A percentile compares a stretch with the other conserved stretches of the same genome.
Evolutionary conservation across 1,140 invertebrate genomes (phyloP).

Genomic region (Mesaphorura yosii): DNA sequence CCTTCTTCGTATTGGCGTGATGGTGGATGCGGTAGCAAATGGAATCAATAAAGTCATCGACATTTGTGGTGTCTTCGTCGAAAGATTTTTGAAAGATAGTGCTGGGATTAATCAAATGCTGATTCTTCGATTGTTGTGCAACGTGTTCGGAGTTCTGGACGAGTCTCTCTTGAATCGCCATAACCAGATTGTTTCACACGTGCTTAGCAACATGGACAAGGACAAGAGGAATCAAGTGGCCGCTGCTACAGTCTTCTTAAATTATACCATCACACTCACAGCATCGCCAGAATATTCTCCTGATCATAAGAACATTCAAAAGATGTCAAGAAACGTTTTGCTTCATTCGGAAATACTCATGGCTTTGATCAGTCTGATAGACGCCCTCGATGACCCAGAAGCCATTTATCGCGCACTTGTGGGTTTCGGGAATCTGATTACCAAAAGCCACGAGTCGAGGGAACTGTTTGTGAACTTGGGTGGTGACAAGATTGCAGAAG

Average conservation of each 20-base stretch:
- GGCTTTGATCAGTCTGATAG: constrained; percentile 17
- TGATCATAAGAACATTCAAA: neutral
- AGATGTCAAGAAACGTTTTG: constrained; percentile 8
- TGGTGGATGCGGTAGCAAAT: constrained; percentile 44
- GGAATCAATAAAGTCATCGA: constrained; percentile 46
- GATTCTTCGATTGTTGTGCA: constrained; percentile 58
- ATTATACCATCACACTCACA: constrained; percentile 54
- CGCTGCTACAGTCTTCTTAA: constrained; percentile 63
- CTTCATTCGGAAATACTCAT: constrained; percentile 28
- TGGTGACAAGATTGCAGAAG: constrained; percentile 9
- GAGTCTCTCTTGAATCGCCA: constrained; percentile 45
- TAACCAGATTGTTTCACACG: constrained; percentile 11
- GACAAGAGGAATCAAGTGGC: constrained; percentile 49
- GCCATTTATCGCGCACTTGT: constrained; percentile 22
- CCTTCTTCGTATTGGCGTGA: constrained; percentile 62
- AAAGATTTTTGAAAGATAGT: constrained; percentile 11
- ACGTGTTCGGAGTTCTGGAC: constrained; percentile 54
- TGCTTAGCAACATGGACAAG: constrained; percentile 20
- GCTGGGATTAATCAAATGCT: constrained; percentile 61
- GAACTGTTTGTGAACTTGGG: constrained; percentile 16
- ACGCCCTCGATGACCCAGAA: constrained; percentile 24
- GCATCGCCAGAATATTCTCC: constrained; percentile 1
- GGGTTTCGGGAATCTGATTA: constrained; percentile 18
- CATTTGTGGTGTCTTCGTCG: neutral
- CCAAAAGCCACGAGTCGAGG: neutral